phyloP scores from a whole-genome alignment of 2,797 vertebrate genomes.

The Urocyon cinereoargenteus region DNA sequence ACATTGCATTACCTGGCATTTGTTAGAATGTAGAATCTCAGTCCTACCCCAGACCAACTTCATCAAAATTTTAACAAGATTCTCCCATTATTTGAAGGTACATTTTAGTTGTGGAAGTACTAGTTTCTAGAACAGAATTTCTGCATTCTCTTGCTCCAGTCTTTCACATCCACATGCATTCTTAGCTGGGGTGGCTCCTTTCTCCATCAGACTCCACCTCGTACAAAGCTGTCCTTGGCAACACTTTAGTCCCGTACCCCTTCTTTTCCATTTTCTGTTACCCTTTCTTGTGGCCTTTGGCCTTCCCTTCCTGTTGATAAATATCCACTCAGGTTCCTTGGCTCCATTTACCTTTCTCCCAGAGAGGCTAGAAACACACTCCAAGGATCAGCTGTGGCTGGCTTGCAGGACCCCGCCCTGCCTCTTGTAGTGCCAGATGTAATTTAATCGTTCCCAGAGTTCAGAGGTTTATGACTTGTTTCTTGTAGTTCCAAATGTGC shows the following conservation, averaged over 20 bases:
- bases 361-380: constrained; percentile 25
- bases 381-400: constrained; percentile 58
- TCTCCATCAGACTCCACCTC: neutral
- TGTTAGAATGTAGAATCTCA: neutral
- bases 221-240: neutral
- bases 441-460: constrained; percentile 78
- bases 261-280: neutral
- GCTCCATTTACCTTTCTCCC: constrained; percentile 44
- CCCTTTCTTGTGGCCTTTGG: neutral
- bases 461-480: constrained; percentile 87
- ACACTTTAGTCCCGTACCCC: neutral
- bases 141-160: neutral
- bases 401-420: constrained; percentile 54
- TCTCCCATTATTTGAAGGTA: neutral
- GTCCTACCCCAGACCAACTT: neutral
- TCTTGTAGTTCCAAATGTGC: constrained; percentile 84
- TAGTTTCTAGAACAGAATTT: neutral
- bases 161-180: neutral
- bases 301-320: constrained; percentile 60
- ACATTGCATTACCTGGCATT: neutral
- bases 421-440: constrained; percentile 80
- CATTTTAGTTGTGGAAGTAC: neutral
- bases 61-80: constrained; percentile 7
- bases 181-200: neutral
- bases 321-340: constrained; percentile 24